Base-by-base conservation (phyloP, 2,113 vertebrate genomes). In the Promerops cafer region DNA sequence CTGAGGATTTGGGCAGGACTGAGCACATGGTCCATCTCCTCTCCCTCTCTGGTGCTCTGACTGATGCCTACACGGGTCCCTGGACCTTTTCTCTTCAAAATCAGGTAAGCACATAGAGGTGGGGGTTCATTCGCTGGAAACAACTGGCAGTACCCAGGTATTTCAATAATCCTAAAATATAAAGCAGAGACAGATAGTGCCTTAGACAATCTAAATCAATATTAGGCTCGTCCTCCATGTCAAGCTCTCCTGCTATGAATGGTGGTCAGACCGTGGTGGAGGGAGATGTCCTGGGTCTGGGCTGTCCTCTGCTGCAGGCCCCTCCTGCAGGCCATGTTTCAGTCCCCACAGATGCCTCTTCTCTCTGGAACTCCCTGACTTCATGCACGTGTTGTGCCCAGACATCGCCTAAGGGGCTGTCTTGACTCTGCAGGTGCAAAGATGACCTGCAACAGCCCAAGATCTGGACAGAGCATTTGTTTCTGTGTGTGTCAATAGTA, bases 101-200 rank as follows among this genome's bases (percentile, higher is more conserved):
- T 57, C 50, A 42, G 26, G 12, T 5, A 33, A 19, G 13, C 13
- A 0, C 37, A 10, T 7, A 50, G 18, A 33, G 2, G 6, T 11
- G 6, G 19, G 11, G 0, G 1, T n/a, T 82, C 12, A 63, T 68
- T 53, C 1, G 1, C n/a, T 63, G 30, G 50, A 71, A 47, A 37
- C 0, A 0, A 19, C 17, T 44, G 76, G 7, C 6, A 44, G 7
- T 33, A 26, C 15, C 4, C 15, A 47, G 18, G 5, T 44, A 23
- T 31, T 64, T 81, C 37, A 74, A 31, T 60, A 5, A 40, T 33
- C 16, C 6, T 53, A 56, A 88, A 56, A 66, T n/a, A 14, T n/a
- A 70, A 70, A 59, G 9, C 23, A 74, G 40, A 82, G 23, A 42
- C n/a, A n/a, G 10, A 40, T 4, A 15, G 56, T 53, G 24, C 21